These are phyloP conservation scores for Atta texana DNA, from an alignment of 1,140 invertebrate species.

Conservation along the genomic window DNA sequence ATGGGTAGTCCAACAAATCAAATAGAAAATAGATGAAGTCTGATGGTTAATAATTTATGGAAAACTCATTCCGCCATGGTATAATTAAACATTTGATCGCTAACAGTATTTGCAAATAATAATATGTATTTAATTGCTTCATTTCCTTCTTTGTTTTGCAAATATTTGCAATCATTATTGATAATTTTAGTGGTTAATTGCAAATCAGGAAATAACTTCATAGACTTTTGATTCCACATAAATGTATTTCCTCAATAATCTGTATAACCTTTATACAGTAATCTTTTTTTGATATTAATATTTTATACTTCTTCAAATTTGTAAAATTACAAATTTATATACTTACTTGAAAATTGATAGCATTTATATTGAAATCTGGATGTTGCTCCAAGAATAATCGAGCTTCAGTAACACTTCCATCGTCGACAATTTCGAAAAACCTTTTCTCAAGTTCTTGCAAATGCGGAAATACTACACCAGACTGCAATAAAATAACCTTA, in stretches of 20 bases:
- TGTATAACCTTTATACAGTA: too few relatives aligned
- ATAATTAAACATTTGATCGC: conserved; percentile 31
- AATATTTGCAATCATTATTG: neutral
- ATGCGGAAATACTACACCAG: conserved; percentile 83
- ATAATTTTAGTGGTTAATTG: neutral
- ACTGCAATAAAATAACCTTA: conserved; percentile 49
- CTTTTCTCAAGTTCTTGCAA: conserved; percentile 84
- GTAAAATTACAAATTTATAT: neutral
- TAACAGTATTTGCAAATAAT: conserved; percentile 18
- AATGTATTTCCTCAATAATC: neutral
- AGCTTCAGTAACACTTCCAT: conserved; percentile 81
- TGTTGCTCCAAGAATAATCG: conserved; percentile 81
- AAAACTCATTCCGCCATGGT: conserved; percentile 7
- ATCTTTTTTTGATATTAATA: conserved; percentile 11
- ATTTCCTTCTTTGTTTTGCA: neutral
- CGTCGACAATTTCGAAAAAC: conserved; percentile 85
- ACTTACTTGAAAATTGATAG: conserved; percentile 85
- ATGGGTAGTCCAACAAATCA: conserved; percentile 23
- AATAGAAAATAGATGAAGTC: conserved; percentile 12
- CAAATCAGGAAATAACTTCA: neutral
- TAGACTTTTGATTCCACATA: neutral
- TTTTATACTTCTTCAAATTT: neutral
- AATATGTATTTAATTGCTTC: neutral
- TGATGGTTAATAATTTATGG: neutral
- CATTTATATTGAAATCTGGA: conserved; percentile 85